These are phyloP conservation scores for Eretmocerus hayati DNA, from an alignment of 2,888 invertebrate species.

Conservation along the genomic window DNA sequence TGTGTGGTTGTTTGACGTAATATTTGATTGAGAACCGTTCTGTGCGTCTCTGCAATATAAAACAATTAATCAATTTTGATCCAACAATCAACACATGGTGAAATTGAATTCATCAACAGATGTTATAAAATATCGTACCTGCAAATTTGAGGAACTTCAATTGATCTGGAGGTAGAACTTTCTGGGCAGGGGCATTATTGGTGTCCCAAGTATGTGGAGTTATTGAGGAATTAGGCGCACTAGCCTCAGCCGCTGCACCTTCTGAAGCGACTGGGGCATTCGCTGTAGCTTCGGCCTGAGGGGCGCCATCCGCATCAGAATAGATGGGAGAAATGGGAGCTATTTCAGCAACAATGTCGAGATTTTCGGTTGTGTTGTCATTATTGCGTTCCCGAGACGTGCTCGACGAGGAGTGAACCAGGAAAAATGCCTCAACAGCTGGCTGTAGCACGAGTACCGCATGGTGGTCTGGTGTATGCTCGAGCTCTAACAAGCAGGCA, in stretches of 20 bases:
- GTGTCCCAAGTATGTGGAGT: slow-evolving; percentile 36
- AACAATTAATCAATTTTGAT: background rate
- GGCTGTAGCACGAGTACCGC: slow-evolving; percentile 77
- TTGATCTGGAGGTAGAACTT: slow-evolving; percentile 56
- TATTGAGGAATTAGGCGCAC: too few relatives aligned
- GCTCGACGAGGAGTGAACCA: slow-evolving; percentile 70
- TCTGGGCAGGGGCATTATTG: slow-evolving; percentile 30
- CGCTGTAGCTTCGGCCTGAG: slow-evolving; percentile 21
- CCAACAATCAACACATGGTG: background rate
- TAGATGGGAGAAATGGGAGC: slow-evolving; percentile 43
- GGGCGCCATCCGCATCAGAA: slow-evolving; percentile 36
- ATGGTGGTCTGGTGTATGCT: slow-evolving; percentile 78
- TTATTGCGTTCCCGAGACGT: slow-evolving; percentile 31
- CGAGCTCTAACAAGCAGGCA: slow-evolving; percentile 69
- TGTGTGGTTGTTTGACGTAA: slow-evolving; percentile 72
- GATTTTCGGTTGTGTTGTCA: slow-evolving; percentile 26
- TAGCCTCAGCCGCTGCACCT: slow-evolving; percentile 23
- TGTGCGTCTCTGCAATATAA: slow-evolving; percentile 63
- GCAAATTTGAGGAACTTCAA: slow-evolving; percentile 77
- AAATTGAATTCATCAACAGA: background rate
- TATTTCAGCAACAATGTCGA: slow-evolving; percentile 39
- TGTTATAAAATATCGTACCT: slow-evolving; percentile 41
- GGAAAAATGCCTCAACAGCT: slow-evolving; percentile 84
- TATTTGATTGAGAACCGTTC: slow-evolving; percentile 83
- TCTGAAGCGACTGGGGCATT: slow-evolving; percentile 26